Conservation (phyloP, 2,797 vertebrate genomes). For the Coregonus suidteri region DNA sequence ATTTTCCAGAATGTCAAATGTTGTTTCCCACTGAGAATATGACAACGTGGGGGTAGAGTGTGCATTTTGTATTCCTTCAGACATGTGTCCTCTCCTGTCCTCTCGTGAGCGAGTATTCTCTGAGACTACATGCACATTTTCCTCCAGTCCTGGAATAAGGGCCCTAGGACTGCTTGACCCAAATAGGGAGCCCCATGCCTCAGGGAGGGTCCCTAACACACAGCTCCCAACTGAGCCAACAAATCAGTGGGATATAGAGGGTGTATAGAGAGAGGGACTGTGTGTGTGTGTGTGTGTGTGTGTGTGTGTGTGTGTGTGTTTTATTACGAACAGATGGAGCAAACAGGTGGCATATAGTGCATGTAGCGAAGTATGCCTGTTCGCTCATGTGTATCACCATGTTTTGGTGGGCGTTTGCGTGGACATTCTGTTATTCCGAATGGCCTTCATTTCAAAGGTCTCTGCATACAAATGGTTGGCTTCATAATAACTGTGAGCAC, state of each 20-base stretch:
- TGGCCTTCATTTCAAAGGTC: constrained; percentile 31
- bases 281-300: too few species aligned
- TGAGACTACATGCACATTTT: too few species aligned
- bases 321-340: too few species aligned
- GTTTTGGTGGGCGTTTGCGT: constrained; percentile 33
- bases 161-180: not conserved
- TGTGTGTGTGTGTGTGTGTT: too few species aligned
- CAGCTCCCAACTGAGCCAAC: too few species aligned
- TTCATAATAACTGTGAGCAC: constrained; percentile 23
- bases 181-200: not conserved
- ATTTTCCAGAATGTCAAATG: constrained; percentile 18
- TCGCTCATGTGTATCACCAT: constrained; percentile 23
- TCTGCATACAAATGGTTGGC: constrained; percentile 20
- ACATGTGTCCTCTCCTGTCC: not conserved
- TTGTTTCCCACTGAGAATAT: not conserved
- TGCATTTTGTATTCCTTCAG: not conserved
- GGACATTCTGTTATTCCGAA: constrained; percentile 10
- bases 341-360: too few species aligned
- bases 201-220: too few species aligned
- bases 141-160: not conserved
- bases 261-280: not conserved
- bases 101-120: too few species aligned
- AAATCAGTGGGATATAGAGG: too few species aligned
- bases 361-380: constrained; percentile 3
- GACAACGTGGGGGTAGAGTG: constrained; percentile 21